Evolutionary conservation across 2,797 vertebrate species (phyloP).

Genomic region (Babyrousa celebensis): DNA sequence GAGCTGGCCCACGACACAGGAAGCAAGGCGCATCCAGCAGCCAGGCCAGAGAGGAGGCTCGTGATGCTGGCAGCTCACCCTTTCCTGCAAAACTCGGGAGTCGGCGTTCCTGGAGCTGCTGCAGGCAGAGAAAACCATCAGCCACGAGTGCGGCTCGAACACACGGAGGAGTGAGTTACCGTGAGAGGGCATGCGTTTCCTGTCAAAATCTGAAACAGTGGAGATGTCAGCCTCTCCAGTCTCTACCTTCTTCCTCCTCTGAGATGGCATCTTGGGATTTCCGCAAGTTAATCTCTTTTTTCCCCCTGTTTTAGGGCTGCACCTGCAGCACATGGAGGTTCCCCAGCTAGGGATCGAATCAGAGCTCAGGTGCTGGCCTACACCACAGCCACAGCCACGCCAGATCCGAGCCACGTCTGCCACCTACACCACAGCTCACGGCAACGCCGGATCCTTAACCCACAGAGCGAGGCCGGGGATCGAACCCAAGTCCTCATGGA

Average conservation of each 20-base stretch:
- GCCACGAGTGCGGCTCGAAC: accelerated
- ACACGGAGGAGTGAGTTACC: accelerated
- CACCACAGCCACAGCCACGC: too few species aligned
- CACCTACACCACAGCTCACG: too few species aligned
- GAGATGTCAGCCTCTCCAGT: background rate
- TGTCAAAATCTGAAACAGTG: background rate
- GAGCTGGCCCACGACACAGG: background rate
- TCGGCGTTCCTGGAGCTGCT: background rate
- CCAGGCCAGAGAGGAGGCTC: background rate
- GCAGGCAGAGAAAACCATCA: accelerated
- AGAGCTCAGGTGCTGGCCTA: too few species aligned
- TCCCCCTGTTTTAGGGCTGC: too few species aligned
- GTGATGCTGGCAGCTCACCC: accelerated
- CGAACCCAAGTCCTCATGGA: too few species aligned
- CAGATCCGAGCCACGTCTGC: too few species aligned
- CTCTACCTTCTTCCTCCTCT: background rate
- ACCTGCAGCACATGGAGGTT: too few species aligned
- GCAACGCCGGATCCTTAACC: too few species aligned
- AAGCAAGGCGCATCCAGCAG: background rate
- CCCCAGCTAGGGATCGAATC: too few species aligned
- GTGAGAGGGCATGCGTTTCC: accelerated
- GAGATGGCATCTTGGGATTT: accelerated
- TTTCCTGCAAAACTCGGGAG: background rate
- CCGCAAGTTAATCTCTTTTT: background rate
- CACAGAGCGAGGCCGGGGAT: too few species aligned